Conservation (phyloP, 2,113 vertebrate species). For the Austrofundulus limnaeus region DNA sequence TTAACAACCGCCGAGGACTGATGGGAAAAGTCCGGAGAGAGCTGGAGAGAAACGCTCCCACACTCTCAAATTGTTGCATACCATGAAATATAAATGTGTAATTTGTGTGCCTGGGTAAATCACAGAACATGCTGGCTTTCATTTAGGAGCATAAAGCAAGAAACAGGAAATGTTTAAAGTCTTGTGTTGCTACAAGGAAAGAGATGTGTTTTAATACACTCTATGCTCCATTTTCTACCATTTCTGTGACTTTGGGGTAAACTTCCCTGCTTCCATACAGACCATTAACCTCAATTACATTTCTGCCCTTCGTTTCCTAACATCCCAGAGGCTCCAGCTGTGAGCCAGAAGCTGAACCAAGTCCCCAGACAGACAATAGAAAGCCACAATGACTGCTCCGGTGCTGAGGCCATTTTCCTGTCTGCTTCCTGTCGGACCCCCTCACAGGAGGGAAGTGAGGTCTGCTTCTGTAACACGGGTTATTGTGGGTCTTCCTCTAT, state of each 20-base stretch:
- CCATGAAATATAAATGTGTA: background rate
- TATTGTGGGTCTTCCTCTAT: constrained; percentile 69
- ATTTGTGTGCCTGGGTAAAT: background rate
- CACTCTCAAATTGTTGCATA: background rate
- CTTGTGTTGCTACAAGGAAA: background rate
- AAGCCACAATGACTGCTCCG: constrained; percentile 22
- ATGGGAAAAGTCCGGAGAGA: background rate
- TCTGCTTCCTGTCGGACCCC: constrained; percentile 56
- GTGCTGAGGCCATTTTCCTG: constrained; percentile 42
- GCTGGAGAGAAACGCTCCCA: background rate
- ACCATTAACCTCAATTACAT: constrained; percentile 19
- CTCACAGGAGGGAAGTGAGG: constrained; percentile 55
- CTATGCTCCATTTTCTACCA: background rate
- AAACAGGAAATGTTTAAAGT: background rate
- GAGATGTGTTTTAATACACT: too few species aligned
- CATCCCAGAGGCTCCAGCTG: constrained; percentile 25
- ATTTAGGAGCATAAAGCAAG: background rate
- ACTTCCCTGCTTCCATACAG: background rate
- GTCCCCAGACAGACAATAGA: constrained; percentile 74
- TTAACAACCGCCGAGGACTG: too few species aligned
- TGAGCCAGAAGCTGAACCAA: constrained; percentile 45
- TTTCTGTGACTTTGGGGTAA: background rate
- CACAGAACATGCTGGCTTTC: background rate
- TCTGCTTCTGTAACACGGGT: constrained; percentile 33
- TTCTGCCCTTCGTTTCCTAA: constrained; percentile 5